phyloP scores from a whole-genome alignment of 2,888 invertebrate species.

The Bedellia somnulentella region DNA sequence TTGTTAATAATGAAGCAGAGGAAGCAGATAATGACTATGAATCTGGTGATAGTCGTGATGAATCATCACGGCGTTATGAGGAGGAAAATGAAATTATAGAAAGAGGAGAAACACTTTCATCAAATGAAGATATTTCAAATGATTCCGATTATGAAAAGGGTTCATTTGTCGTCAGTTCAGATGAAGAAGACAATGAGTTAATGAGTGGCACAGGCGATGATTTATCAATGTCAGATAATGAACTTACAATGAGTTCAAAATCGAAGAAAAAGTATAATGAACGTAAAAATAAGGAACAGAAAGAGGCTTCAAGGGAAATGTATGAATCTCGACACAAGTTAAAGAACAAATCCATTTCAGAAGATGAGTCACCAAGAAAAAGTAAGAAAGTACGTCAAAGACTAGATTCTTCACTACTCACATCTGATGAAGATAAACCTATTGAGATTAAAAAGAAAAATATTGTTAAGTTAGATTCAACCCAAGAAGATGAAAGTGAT shows the following conservation, averaged over 20 bases:
- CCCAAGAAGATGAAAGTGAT: slow-evolving; percentile 17
- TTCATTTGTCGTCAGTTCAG: slow-evolving; percentile 58
- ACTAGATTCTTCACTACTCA: slow-evolving; percentile 22
- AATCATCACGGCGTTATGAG: slow-evolving; percentile 45
- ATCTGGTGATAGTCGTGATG: slow-evolving; percentile 51
- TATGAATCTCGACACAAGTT: slow-evolving; percentile 34
- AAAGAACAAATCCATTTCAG: background rate
- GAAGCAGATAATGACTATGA: slow-evolving; percentile 42
- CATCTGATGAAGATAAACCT: slow-evolving; percentile 22
- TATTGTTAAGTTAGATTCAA: slow-evolving; percentile 32
- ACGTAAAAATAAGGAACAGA: slow-evolving; percentile 40
- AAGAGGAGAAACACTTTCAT: slow-evolving; percentile 52
- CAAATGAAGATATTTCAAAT: slow-evolving; percentile 38
- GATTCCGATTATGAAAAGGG: slow-evolving; percentile 51
- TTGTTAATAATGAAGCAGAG: slow-evolving; percentile 34
- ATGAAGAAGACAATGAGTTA: slow-evolving; percentile 40
- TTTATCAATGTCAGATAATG: slow-evolving; percentile 40
- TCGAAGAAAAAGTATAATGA: slow-evolving; percentile 45
- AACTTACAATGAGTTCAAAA: slow-evolving; percentile 36
- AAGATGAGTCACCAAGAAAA: slow-evolving; percentile 13
- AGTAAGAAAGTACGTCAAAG: slow-evolving; percentile 21
- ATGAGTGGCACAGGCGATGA: slow-evolving; percentile 47
- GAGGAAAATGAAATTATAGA: slow-evolving; percentile 48
- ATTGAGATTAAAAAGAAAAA: slow-evolving; percentile 23
- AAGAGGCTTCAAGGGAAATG: slow-evolving; percentile 47